Percentiles rank a stretch among this genome's conserved stretches.
Evolutionary conservation across 1,140 invertebrate genomes (phyloP).

Genomic region (Akabosia matsudoensis): DNA sequence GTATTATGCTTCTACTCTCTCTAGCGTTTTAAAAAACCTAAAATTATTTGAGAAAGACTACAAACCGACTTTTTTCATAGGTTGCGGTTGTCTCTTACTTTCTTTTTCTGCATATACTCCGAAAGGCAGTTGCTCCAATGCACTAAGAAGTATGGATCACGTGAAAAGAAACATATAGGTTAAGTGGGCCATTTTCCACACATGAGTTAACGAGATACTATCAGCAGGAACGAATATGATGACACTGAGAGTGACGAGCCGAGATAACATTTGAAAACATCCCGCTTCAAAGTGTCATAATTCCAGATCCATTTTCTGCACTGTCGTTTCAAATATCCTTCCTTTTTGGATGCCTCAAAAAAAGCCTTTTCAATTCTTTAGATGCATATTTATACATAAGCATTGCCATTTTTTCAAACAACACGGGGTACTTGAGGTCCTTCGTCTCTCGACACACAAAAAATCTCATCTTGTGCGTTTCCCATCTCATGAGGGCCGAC

Average conservation of each 20-base stretch:
- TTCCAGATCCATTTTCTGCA: neutral
- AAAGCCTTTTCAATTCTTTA: neutral
- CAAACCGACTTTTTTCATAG: no score
- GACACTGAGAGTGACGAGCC: neutral
- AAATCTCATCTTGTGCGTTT: neutral
- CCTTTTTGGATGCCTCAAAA: neutral
- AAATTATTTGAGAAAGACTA: no score
- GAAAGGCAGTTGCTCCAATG: no score
- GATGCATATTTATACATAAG: neutral
- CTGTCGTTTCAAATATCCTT: no score
- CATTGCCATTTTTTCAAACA: neutral
- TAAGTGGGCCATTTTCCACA: neutral
- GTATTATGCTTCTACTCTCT: no score
- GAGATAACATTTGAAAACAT: neutral
- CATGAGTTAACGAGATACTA: neutral
- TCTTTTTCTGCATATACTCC: no score
- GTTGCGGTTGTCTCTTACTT: no score
- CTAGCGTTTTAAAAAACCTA: no score
- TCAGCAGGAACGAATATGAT: neutral
- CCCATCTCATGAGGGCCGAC: neutral
- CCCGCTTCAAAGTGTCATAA: neutral
- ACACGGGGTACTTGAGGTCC: neutral
- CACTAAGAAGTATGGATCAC: no score
- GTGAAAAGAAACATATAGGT: neutral
- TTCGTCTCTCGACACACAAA: neutral